A percentile compares a stretch with the other conserved stretches of the same genome.
Evolutionary conservation across 2,113 vertebrate genomes (phyloP).

Genomic region (Hystrix brachyura): DNA sequence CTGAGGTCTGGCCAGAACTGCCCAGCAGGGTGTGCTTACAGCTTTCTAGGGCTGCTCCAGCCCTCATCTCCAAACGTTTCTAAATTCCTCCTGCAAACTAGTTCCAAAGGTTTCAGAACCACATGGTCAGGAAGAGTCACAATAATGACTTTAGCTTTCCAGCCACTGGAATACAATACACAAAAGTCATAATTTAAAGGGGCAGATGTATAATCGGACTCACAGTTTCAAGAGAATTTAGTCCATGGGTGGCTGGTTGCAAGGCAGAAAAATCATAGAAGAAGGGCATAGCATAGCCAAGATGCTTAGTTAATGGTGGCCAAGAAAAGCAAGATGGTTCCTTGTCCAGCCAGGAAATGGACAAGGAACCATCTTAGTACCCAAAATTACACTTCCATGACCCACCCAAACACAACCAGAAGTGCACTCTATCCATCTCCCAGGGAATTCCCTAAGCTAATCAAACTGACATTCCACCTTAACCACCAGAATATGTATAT

Average conservation of each 20-base stretch:
- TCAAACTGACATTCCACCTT: background rate
- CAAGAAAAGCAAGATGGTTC: background rate
- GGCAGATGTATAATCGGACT: background rate
- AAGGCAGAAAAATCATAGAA: background rate
- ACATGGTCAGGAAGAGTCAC: background rate
- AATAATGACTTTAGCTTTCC: background rate
- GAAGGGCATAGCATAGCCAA: background rate
- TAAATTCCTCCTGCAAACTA: background rate
- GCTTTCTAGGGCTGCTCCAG: background rate
- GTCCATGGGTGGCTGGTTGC: background rate
- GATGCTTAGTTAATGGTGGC: background rate
- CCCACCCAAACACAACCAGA: background rate
- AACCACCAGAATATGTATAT: background rate
- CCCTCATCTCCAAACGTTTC: background rate
- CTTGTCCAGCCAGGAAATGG: background rate
- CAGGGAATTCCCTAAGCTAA: background rate
- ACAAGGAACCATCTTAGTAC: background rate
- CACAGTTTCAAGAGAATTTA: background rate
- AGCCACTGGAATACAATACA: background rate
- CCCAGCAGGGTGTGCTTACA: background rate
- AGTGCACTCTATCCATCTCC: background rate
- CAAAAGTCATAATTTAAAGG: background rate
- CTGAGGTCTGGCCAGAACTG: background rate
- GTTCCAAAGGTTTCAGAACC: background rate
- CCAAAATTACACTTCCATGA: background rate